Evolutionary conservation across 2,113 vertebrate genomes (phyloP).

Genomic region (Menura novaehollandiae): DNA sequence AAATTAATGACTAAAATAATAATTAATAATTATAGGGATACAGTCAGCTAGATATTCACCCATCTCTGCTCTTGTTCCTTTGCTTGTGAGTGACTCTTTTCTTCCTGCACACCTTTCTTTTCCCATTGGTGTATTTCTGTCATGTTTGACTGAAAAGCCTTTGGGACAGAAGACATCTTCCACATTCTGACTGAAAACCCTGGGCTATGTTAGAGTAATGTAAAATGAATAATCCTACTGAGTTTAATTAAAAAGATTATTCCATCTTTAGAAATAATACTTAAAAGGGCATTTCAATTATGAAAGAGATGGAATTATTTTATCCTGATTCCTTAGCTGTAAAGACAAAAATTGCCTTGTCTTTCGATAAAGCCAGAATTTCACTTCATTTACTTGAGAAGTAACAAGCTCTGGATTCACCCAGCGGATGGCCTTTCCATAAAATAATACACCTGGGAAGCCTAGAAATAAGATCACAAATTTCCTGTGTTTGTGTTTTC

Average conservation of each 20-base stretch:
- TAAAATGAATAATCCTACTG: neutral
- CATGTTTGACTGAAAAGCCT: neutral
- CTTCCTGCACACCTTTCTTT: neutral
- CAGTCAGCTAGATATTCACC: neutral
- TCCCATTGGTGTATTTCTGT: neutral
- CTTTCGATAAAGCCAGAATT: neutral
- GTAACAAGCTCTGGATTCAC: neutral
- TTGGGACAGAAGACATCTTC: neutral
- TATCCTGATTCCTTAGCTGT: neutral
- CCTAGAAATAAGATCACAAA: neutral
- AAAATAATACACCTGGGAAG: neutral
- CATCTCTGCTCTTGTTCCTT: neutral
- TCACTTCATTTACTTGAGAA: neutral
- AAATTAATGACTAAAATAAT: neutral
- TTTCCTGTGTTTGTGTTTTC: neutral
- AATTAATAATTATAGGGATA: neutral
- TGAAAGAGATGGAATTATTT: neutral
- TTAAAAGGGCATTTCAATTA: neutral
- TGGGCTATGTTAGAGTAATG: neutral
- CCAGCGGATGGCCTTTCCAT: neutral
- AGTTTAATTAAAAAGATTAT: neutral
- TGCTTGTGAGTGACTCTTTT: neutral
- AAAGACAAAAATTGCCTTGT: neutral
- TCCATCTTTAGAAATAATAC: neutral
- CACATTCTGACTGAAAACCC: neutral